phyloP scores from a whole-genome alignment of 2,888 invertebrate genomes.

The Rhamphomyia laevipes region DNA sequence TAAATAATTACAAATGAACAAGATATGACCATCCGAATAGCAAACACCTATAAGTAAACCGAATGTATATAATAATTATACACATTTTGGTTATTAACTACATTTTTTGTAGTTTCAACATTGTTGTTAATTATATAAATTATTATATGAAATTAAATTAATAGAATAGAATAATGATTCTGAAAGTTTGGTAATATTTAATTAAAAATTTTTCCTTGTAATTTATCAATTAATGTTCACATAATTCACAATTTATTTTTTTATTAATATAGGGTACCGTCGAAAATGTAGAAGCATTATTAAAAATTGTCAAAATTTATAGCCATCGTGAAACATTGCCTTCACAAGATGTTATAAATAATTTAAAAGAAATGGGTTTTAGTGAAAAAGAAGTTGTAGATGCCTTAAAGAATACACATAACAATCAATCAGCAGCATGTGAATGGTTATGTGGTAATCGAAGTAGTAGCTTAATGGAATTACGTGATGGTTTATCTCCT shows the following conservation, averaged over 20 bases:
- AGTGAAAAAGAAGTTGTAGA: slow-evolving; percentile 43
- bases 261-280: slow-evolving; percentile 20
- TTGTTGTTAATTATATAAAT: no score
- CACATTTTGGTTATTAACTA: no score
- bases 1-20: no score
- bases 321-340: slow-evolving; percentile 34
- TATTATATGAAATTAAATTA: no score
- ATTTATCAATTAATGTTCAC: no score
- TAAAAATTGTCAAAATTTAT: slow-evolving; percentile 35
- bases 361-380: slow-evolving; percentile 48
- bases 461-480: slow-evolving; percentile 41
- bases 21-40: no score
- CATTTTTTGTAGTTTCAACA: no score
- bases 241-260: neutral
- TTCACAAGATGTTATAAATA: slow-evolving; percentile 25
- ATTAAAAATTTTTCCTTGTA: no score
- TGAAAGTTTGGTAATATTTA: no score
- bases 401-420: slow-evolving; percentile 50
- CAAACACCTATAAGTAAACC: no score
- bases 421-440: slow-evolving; percentile 51
- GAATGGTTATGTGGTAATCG: slow-evolving; percentile 54
- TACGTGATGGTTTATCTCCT: slow-evolving; percentile 46
- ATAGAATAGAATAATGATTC: no score
- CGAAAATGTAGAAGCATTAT: slow-evolving; percentile 31
- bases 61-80: no score